phyloP scores from a whole-genome alignment of 2,888 invertebrate genomes.

The Orthosia gracilis region DNA sequence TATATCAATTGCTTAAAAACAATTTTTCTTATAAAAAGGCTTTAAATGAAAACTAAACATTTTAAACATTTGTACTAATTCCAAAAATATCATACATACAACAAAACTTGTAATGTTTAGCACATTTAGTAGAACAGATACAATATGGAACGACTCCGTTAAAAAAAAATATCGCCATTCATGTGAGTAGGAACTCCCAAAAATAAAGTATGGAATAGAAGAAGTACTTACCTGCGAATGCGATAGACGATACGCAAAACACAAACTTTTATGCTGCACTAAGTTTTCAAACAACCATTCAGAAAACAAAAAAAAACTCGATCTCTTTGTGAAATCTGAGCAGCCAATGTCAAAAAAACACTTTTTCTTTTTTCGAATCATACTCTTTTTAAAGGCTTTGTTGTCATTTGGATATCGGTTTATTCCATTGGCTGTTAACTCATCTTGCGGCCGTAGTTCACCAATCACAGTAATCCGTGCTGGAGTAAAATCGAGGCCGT shows the following conservation, averaged over 20 bases:
- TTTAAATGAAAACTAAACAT: no score
- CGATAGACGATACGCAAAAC: neutral
- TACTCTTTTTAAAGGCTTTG: slow-evolving; percentile 27
- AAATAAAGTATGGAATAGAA: neutral
- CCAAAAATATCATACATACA: no score
- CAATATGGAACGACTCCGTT: no score
- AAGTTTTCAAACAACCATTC: slow-evolving; percentile 6
- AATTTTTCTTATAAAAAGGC: no score
- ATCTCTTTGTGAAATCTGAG: slow-evolving; percentile 26
- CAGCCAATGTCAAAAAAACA: slow-evolving; percentile 34
- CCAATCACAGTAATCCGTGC: slow-evolving; percentile 39
- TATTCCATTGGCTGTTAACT: slow-evolving; percentile 53
- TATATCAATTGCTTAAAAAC: no score
- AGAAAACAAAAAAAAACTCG: slow-evolving; percentile 10
- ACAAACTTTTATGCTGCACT: neutral
- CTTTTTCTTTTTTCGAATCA: slow-evolving; percentile 33
- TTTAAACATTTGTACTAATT: no score
- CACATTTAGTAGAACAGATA: no score
- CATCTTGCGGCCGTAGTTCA: slow-evolving; percentile 37
- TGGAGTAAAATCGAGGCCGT: slow-evolving; percentile 24
- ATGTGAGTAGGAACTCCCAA: neutral
- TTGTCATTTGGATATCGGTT: slow-evolving; percentile 52
- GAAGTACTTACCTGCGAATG: neutral
- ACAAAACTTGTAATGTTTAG: no score
- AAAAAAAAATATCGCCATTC: no score